Evolutionary conservation across 2,113 vertebrate species (phyloP), one percentile per base, ranked within the genome.

Genomic region (Morone chrysops): DNA sequence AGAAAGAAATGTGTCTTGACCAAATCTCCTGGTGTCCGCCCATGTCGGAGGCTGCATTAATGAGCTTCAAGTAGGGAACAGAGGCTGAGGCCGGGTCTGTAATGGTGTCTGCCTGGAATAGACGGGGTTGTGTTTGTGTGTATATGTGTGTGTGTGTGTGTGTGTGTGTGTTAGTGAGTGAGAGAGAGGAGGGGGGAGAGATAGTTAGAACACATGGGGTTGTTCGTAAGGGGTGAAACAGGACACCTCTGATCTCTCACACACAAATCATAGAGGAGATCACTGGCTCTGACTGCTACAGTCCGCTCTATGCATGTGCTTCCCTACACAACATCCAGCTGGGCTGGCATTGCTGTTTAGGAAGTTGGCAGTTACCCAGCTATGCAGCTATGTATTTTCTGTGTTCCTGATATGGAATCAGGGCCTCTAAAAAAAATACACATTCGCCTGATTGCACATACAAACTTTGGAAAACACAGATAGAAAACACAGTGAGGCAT

Each of bases 101-200:
- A 95, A 95, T 95, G 92, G 93, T 90, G 93, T 94, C 95, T 93
- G 85, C 89, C 87, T 92, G 94, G 94, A 95, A 95, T 95, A 93
- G 82, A 86, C 60, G 10, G 62, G 74, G 76, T 47, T 86, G 69
- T 91, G 87, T 92, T 67, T 92, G 75, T 84, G 66, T 75, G 31
- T 68, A 3, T 79, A 60, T 85, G 78, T 83, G 67, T 81, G 60
- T 78, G 79, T 57, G 67, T 9, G 79, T 43, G 43, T 43, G 43
- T 43, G 8, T 0, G 43, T 45, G 43, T 12, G 43, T 56, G 67
- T n/a, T 53, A 20, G 72, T 17, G 76, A 31, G 63, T 36, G 40
- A 38, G 71, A 36, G 68, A 36, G 48, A 18, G 62, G 4, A 6
- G 14, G 2, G 70, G 63, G 73, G 84, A 61, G 8, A 57, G 63